phyloP scores from a whole-genome alignment of 1,140 invertebrate genomes.

The Neodiprion pinetum region DNA sequence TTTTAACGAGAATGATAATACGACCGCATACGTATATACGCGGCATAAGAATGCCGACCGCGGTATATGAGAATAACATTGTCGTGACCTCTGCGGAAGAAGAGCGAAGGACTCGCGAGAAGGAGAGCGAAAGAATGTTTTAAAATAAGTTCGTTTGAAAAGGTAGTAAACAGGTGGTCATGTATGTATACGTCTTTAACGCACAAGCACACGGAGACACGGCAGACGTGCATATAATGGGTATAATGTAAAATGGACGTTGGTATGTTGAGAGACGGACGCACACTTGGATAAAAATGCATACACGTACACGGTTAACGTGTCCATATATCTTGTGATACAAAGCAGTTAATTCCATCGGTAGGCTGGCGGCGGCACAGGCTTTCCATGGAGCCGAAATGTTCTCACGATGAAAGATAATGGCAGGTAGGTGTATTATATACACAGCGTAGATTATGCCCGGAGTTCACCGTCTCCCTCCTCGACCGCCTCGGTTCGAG shows the following conservation, averaged over 20 bases:
- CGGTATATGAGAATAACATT: not conserved
- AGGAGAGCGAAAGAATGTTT: not conserved
- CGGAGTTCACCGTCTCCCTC: not conserved
- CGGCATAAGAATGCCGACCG: no score
- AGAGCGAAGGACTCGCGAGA: not conserved
- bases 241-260: no score
- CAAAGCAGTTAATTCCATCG: conserved; percentile 6
- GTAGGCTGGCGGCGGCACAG: no score
- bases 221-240: no score
- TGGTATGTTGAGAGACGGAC: no score
- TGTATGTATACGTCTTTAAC: not conserved
- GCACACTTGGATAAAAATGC: no score
- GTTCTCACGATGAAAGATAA: conserved; percentile 5
- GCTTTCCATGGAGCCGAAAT: conserved; percentile 1
- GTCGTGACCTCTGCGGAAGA: not conserved
- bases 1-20: no score
- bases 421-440: not conserved
- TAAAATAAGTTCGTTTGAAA: not conserved
- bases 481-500: not conserved
- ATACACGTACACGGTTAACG: not conserved
- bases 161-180: not conserved
- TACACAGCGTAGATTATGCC: not conserved
- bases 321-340: conserved; percentile 3
- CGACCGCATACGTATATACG: no score
- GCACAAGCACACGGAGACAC: not conserved